Conservation (phyloP, 2,888 invertebrate genomes). For the Troides helena region DNA sequence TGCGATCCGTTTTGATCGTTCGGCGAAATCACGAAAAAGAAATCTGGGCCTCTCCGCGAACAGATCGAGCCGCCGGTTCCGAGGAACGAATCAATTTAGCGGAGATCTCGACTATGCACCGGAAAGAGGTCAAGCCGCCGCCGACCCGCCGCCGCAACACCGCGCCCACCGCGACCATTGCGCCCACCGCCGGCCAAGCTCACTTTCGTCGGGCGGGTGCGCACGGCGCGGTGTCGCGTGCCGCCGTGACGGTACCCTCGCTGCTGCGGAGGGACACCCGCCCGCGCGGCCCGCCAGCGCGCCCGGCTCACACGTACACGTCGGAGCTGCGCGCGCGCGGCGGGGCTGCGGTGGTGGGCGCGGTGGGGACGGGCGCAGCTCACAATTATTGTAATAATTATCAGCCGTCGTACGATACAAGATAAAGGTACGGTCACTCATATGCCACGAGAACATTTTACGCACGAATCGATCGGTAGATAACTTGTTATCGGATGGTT, state of each 20-base stretch:
- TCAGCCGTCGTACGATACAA: slow-evolving; percentile 59
- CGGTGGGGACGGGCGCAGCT: slow-evolving; percentile 2
- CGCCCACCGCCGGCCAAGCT: neutral
- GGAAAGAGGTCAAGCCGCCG: slow-evolving; percentile 28
- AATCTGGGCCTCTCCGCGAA: slow-evolving; percentile 7
- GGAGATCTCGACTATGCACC: slow-evolving; percentile 15
- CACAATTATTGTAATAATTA: slow-evolving; percentile 43
- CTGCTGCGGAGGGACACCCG: neutral
- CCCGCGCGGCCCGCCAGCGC: neutral
- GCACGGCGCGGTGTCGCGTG: neutral
- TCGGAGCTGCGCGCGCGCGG: neutral
- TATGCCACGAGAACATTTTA: slow-evolving; percentile 55
- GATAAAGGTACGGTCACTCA: slow-evolving; percentile 41
- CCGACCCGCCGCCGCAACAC: neutral
- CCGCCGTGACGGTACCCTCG: neutral
- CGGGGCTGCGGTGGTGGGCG: neutral
- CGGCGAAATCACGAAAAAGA: slow-evolving; percentile 3
- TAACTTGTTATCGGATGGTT: slow-evolving; percentile 62
- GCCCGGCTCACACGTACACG: neutral
- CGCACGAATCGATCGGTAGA: slow-evolving; percentile 57
- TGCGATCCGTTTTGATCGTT: neutral
- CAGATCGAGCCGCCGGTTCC: neutral
- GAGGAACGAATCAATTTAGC: slow-evolving; percentile 25
- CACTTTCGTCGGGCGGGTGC: too few relatives aligned
- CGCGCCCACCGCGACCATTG: neutral